Conservation (phyloP, 2,888 invertebrate genomes). For the Diplazon laetatorius region DNA sequence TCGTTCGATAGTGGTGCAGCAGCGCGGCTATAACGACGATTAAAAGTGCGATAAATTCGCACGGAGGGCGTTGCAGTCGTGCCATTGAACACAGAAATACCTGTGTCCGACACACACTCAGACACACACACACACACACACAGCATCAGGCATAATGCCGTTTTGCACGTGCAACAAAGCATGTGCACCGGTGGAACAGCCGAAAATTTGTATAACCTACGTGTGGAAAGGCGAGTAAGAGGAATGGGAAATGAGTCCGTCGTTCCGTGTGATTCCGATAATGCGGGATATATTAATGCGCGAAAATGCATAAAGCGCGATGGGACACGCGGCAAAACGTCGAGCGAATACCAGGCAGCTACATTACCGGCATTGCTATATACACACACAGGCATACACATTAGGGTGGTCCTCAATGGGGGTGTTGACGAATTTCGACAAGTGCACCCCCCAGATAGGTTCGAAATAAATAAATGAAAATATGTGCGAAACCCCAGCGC, state of each 20-base stretch:
- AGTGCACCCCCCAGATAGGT: too few relatives aligned
- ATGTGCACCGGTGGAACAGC: constrained; percentile 47
- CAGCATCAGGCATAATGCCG: constrained; percentile 32
- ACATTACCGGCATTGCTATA: background rate
- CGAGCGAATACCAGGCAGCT: constrained; percentile 64
- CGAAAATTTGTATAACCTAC: constrained; percentile 30
- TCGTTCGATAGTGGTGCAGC: constrained; percentile 18
- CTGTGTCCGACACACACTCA: constrained; percentile 1
- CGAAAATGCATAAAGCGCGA: constrained; percentile 72
- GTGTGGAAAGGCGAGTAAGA: constrained; percentile 8
- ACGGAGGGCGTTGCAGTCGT: constrained; percentile 13
- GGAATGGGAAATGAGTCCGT: constrained; percentile 64
- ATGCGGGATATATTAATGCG: constrained; percentile 74
- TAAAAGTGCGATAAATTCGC: constrained; percentile 63
- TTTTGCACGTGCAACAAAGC: constrained; percentile 7
- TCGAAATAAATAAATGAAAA: too few relatives aligned
- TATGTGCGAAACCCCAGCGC: too few relatives aligned
- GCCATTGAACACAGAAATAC: constrained; percentile 51
- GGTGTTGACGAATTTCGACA: too few relatives aligned
- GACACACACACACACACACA: background rate
- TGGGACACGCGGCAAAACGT: constrained; percentile 68
- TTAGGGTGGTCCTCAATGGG: too few relatives aligned
- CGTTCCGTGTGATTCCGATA: constrained; percentile 73
- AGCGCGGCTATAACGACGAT: constrained; percentile 37
- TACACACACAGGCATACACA: too few relatives aligned